These are phyloP conservation scores for Regulus satrapa DNA, from an alignment of 2,113 vertebrate genomes.

Conservation along the genomic window DNA sequence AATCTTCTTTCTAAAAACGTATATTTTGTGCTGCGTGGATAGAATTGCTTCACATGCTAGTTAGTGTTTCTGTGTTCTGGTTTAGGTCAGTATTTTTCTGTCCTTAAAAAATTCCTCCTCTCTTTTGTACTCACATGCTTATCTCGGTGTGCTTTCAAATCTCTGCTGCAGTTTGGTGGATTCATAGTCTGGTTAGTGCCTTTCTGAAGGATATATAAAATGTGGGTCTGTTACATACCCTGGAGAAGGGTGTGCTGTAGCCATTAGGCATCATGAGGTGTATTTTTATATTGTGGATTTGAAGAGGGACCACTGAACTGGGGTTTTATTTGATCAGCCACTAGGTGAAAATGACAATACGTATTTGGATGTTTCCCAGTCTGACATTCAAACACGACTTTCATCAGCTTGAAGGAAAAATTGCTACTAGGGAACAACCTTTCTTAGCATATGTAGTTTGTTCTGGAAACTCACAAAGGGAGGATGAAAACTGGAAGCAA, in stretches of 20 bases:
- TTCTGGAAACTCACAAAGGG: not conserved
- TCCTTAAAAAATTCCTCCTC: not conserved
- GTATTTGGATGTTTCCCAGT: not conserved
- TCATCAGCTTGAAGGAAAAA: not conserved
- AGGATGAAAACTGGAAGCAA: not conserved
- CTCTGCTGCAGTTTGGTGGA: not conserved
- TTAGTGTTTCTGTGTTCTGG: not conserved
- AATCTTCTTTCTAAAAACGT: constrained; percentile 54
- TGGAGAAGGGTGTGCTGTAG: not conserved
- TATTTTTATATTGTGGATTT: not conserved
- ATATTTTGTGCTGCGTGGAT: not conserved
- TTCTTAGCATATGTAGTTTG: not conserved
- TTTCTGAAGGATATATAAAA: not conserved
- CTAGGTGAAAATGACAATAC: not conserved
- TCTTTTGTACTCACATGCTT: not conserved
- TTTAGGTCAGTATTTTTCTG: constrained; percentile 4
- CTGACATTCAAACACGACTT: not conserved
- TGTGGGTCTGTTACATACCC: not conserved
- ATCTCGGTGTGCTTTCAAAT: not conserved
- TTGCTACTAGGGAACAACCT: not conserved
- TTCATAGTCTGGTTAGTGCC: not conserved
- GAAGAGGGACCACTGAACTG: not conserved
- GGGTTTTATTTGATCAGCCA: not conserved
- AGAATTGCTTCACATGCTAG: not conserved
- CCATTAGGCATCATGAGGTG: not conserved